Conservation (phyloP, 2,888 invertebrate species). For the Tiliacea citrago region DNA sequence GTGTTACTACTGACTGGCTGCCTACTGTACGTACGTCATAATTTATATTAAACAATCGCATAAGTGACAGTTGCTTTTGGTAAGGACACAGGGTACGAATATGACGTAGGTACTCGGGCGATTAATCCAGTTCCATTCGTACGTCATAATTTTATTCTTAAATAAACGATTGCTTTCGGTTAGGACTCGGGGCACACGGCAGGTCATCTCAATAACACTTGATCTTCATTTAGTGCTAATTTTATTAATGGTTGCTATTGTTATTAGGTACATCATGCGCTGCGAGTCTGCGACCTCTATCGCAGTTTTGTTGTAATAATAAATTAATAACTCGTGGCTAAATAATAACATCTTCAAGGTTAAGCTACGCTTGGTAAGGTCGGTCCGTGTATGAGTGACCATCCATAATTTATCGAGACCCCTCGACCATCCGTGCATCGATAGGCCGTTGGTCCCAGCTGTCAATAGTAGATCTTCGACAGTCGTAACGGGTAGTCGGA, state of each 20-base stretch:
- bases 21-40: neutral
- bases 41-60: neutral
- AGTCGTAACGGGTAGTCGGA: neutral
- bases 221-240: constrained; percentile 27
- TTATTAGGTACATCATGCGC: neutral
- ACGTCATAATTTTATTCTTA: neutral
- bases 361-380: neutral
- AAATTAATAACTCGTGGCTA: neutral
- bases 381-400: neutral
- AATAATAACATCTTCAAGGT: neutral
- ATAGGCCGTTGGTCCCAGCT: neutral
- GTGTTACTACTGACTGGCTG: neutral
- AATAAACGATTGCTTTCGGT: no score
- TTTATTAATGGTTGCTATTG: neutral
- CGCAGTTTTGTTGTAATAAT: neutral
- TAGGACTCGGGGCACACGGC: neutral
- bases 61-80: neutral
- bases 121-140: neutral
- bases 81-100: neutral
- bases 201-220: constrained; percentile 39
- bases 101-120: neutral
- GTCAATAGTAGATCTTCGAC: neutral
- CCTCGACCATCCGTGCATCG: no score
- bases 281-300: constrained; percentile 14
- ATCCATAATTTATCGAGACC: no score